Base-by-base conservation (phyloP, 2,888 invertebrate species). In the Ophioninae sp. region DNA sequence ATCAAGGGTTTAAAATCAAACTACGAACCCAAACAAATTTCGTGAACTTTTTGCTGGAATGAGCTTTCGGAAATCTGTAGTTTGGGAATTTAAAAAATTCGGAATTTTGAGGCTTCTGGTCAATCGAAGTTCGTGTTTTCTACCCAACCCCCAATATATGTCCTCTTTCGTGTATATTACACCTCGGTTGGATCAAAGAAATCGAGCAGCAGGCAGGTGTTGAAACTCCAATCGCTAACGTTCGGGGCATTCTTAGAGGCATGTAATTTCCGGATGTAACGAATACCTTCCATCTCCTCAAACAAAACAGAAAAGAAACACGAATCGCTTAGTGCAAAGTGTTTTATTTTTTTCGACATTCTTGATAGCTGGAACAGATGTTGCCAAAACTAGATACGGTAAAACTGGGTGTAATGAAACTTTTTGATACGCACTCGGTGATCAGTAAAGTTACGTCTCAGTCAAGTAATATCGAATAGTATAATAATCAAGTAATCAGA, bases 261-360 rank as follows among this genome's bases (percentile, higher is more conserved):
- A 71, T 81, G 77, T 80, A 85, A 86, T 86, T 86, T 86, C 58
- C 67, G 76, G 81, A 84, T 75, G 58, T 76, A 84, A 82, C 82
- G 78, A 83, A 85, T 77, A 85, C 82, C 76, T 82, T 69, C 67
- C 39, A 44, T 64, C 56, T n/a, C 67, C 39, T 69, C 59, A 37
- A 59, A 82, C n/a, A 30, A 6, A 51, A 10, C 8, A 22, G 1
- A 69, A 30, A 51, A 61, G 61, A 69, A 1, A 58, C 30, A 39
- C 71, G 78, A 74, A 78, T 63, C 63, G 59, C 44, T 83, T 68
- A 68, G 30, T 51, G 23, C 63, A 22, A 58, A 63, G 61, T 79
- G 56, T 81, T 79, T 72, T 58, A 17, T 37, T 81, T 79, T 72
- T 58, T 20, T 37, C 64, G 56, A 67, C 41, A 65, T 51, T 17